Base-by-base conservation (phyloP, 2,888 invertebrate species). In the Drosophila colorata region DNA sequence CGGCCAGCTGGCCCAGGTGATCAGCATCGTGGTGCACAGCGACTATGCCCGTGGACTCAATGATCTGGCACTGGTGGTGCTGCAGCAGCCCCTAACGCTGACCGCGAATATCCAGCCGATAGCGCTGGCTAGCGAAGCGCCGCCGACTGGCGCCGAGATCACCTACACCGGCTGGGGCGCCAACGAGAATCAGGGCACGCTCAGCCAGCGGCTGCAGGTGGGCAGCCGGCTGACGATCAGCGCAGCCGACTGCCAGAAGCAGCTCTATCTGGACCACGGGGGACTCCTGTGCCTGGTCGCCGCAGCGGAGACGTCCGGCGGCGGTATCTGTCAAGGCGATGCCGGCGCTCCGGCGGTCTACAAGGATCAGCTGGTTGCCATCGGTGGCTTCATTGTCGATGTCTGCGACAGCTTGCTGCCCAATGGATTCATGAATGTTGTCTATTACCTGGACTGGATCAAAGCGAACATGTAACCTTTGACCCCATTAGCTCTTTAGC, bases 261-360 rank as follows among this genome's bases (percentile, higher is more conserved):
- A 70, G 14, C 70, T 90, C 11, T 78, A 67, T 25, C 8, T 87
- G 20, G 68, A 70, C 8, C 18, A 75, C 11, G 78, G 77, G 2
- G 83, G 88, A 4, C 48, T 92, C 18, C 59, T 92, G n/a, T 92
- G 92, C 44, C 72, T 91, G 56, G 79, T 64, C 4, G 6, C 38
- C 0, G 65, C 68, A 1, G 41, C 68, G 0, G 37, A 58, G 0
- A 28, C 25, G 0, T 11, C 44, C 16, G 25, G 6, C 7, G 72
- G 77, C 20, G 91, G 92, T 4, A 83, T 88, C 3, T 92, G 92
- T 57, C 69, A 75, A 16, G 91, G 91, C 4, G 92, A 92, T 56
- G 91, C 89, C 2, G 92, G 92, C 9, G 91, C 91, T 37, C 91
- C 92, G 51, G 91, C 91, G 8, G 73, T 88, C 2, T 90, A 88